Conservation (phyloP, 2,888 invertebrate species). For the Chelonus formosanus region DNA sequence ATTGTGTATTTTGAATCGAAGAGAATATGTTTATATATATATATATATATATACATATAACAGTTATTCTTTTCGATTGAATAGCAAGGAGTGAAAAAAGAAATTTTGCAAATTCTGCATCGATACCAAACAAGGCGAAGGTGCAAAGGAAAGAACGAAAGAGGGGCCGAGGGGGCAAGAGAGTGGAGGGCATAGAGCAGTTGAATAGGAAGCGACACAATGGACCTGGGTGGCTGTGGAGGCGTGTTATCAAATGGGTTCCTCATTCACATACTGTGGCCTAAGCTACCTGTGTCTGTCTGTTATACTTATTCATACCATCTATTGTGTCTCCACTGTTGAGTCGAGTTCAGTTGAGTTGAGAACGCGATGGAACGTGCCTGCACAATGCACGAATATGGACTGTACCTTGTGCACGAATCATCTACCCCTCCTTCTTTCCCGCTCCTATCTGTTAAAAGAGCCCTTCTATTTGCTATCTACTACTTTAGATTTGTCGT, state of each 20-base stretch:
- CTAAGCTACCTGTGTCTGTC: slow-evolving; percentile 64
- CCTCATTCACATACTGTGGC: slow-evolving; percentile 65
- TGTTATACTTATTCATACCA: slow-evolving; percentile 65
- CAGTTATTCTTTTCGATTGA: background rate
- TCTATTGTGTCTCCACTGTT: slow-evolving; percentile 61
- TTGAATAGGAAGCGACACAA: slow-evolving; percentile 65
- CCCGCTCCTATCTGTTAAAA: too few species aligned
- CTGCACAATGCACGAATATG: slow-evolving; percentile 63
- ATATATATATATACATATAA: slow-evolving; percentile 13
- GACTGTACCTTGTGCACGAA: slow-evolving; percentile 45
- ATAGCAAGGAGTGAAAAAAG: background rate
- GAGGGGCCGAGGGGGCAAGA: slow-evolving; percentile 38
- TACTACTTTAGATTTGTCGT: too few species aligned
- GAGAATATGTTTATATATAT: background rate
- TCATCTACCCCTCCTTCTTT: slow-evolving; percentile 32
- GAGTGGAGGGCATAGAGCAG: slow-evolving; percentile 58
- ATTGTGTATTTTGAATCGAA: too few species aligned
- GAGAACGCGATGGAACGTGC: slow-evolving; percentile 66
- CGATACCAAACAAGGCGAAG: slow-evolving; percentile 47
- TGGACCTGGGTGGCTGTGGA: slow-evolving; percentile 64
- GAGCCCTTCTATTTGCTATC: too few species aligned
- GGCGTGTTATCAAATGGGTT: slow-evolving; percentile 66
- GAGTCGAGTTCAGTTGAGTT: slow-evolving; percentile 60
- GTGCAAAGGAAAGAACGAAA: slow-evolving; percentile 25
- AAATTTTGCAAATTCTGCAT: slow-evolving; percentile 50